Base-by-base conservation (phyloP, 2,888 invertebrate genomes). In the Neocrepidodera transversa region DNA sequence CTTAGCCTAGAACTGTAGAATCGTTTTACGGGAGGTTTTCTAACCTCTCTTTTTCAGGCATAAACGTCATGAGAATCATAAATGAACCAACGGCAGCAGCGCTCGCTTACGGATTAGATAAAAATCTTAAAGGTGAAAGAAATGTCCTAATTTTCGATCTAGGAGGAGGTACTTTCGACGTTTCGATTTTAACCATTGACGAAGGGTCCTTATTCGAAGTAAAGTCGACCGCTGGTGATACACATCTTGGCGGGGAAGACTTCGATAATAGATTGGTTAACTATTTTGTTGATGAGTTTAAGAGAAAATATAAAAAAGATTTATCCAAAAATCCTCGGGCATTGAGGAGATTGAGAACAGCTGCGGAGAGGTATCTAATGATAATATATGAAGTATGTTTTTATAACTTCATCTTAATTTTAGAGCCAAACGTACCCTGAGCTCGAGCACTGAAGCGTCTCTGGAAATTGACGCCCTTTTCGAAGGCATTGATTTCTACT, bases 171-270 rank as follows among this genome's bases (percentile, higher is more conserved):
- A 91, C 91, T 17, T 92, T 93, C 78, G 92, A 93, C 79, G 92
- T 93, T 0, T 92, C 92, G 40, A 86, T 93, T 62, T 80, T 93
- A 45, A 89, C 90, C 47, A 92, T 93, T 74, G 91, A 91, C 74
- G 91, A 92, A 77, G 82, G 82, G 40, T 91, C 91, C 14, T 91
- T 92, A 76, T 92, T 93, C 79, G 92, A 92, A 1, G 93, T 92
- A 2, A 89, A 87, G 76, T 83, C 93, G 0, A 93, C 92, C 1
- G 90, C 91, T 23, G 92, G 92, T 20, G 93, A 93, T 75, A 93
- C 93, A 3, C 93, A 92, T 75, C 82, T 92, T 54, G 91, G 91
- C 16, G 91, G 91, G 7, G 91, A 91, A 77, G 87, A 90, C 78
- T 83, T 82, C 65, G 82, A 83, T 64, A 85, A 83, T 68, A 79